These are phyloP conservation scores for Tenebrosternarchus preto DNA, from an alignment of 2,113 vertebrate species.

Conservation along the genomic window DNA sequence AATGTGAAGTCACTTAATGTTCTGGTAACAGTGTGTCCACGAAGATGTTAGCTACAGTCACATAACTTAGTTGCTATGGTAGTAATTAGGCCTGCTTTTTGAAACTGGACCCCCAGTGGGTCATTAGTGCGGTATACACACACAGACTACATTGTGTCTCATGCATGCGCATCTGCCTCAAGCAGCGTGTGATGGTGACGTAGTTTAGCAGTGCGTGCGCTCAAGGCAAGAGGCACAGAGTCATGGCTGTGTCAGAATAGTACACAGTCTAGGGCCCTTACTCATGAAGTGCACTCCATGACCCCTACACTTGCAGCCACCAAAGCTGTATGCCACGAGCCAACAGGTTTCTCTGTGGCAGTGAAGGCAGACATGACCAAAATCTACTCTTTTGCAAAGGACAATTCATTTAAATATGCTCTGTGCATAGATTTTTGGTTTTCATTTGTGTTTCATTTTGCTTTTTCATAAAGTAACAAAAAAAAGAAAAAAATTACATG, in stretches of 20 bases:
- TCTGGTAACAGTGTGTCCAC: not conserved
- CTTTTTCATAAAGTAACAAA: no score
- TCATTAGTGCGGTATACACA: not conserved
- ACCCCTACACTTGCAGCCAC: not conserved
- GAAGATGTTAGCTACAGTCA: conserved; percentile 1
- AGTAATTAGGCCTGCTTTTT: conserved; percentile 23
- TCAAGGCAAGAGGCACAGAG: not conserved
- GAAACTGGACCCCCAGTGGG: conserved; percentile 10
- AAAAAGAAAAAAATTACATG: no score
- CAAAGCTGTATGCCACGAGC: conserved; percentile 28
- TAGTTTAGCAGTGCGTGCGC: not conserved
- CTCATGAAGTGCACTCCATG: conserved; percentile 2
- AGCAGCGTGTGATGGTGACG: not conserved
- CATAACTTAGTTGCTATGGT: conserved; percentile 1
- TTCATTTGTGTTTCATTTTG: no score
- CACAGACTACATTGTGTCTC: not conserved
- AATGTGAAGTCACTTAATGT: conserved; percentile 24
- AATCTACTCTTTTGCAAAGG: no score
- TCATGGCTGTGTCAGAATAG: not conserved
- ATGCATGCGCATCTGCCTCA: not conserved
- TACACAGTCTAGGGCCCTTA: not conserved
- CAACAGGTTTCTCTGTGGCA: no score
- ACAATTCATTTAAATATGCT: no score
- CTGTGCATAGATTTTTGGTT: no score
- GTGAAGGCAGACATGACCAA: not conserved